Conservation (phyloP, 1,140 invertebrate genomes). For the Littorina saxatilis region DNA sequence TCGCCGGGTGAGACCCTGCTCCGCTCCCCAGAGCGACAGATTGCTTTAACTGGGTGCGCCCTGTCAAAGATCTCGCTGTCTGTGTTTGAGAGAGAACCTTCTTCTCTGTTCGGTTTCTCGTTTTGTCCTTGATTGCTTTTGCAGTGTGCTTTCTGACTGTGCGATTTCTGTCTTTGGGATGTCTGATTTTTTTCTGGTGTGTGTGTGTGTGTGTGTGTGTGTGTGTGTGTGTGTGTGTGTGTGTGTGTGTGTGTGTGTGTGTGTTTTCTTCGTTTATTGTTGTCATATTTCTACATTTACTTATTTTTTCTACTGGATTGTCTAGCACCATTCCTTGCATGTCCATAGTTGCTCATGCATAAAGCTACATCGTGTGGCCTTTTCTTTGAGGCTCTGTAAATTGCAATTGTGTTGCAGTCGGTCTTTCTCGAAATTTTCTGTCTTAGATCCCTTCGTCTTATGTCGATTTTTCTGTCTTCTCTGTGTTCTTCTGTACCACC, state of each 20-base stretch:
- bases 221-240: conserved; percentile 2
- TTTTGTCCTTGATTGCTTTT: too few species aligned
- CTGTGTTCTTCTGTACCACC: too few species aligned
- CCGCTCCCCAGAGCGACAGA: too few species aligned
- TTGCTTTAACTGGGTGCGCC: not conserved
- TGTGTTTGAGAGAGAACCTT: not conserved
- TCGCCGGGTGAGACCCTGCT: not conserved
- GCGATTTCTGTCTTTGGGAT: not conserved
- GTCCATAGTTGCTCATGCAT: not conserved
- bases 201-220: conserved; percentile 2
- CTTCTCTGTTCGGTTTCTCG: not conserved
- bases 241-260: conserved; percentile 2
- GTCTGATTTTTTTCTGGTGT: not conserved
- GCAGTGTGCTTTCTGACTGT: too few species aligned
- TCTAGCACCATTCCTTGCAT: not conserved
- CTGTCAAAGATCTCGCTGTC: not conserved
- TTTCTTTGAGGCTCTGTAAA: not conserved
- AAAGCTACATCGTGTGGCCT: not conserved
- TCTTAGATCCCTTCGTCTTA: too few species aligned
- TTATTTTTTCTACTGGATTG: not conserved
- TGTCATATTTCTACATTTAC: not conserved
- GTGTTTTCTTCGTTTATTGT: too few species aligned
- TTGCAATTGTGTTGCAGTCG: not conserved
- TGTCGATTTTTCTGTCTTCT: too few species aligned
- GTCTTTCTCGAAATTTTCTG: not conserved